phyloP scores from a whole-genome alignment of 2,888 invertebrate species.

The Disparrhopalites patrizii region DNA sequence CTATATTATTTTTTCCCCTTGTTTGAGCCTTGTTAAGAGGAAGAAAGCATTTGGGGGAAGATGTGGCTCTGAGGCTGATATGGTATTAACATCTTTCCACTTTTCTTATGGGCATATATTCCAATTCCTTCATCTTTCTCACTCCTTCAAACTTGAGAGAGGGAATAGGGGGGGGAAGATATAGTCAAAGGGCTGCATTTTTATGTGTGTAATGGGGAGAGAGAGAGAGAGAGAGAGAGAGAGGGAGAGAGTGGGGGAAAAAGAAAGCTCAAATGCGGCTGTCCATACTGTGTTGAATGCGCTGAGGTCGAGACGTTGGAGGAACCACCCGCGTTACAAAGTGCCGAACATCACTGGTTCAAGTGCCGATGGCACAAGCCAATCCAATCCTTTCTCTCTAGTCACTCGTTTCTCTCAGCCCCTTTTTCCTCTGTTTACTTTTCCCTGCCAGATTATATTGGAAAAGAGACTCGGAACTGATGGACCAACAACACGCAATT shows the following conservation, averaged over 20 bases:
- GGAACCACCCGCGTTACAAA: conserved; percentile 41
- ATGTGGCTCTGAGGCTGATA: conserved; percentile 10
- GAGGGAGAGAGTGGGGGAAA: not conserved
- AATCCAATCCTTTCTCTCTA: too few relatives aligned
- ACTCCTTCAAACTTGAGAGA: not conserved
- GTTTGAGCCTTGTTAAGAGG: too few relatives aligned
- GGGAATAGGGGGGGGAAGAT: not conserved
- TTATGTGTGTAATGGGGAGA: not conserved
- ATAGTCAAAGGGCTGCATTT: not conserved
- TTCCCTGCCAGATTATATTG: too few relatives aligned
- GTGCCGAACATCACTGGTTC: conserved; percentile 46
- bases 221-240: not conserved
- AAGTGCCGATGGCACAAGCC: conserved; percentile 42
- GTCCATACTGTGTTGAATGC: not conserved
- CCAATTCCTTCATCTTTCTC: too few relatives aligned
- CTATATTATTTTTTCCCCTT: too few relatives aligned
- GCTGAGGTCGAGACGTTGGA: not conserved
- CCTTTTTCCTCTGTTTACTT: too few relatives aligned
- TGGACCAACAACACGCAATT: too few relatives aligned
- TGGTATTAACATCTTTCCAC: not conserved
- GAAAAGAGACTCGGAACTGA: too few relatives aligned
- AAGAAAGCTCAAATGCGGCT: too few relatives aligned
- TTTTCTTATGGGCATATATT: not conserved
- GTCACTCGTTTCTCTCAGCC: too few relatives aligned
- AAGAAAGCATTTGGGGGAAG: too few relatives aligned